Evolutionary conservation across 2,113 vertebrate species (phyloP), one percentile per base, ranked within the genome.

Genomic region (Stigmatopora argus): DNA sequence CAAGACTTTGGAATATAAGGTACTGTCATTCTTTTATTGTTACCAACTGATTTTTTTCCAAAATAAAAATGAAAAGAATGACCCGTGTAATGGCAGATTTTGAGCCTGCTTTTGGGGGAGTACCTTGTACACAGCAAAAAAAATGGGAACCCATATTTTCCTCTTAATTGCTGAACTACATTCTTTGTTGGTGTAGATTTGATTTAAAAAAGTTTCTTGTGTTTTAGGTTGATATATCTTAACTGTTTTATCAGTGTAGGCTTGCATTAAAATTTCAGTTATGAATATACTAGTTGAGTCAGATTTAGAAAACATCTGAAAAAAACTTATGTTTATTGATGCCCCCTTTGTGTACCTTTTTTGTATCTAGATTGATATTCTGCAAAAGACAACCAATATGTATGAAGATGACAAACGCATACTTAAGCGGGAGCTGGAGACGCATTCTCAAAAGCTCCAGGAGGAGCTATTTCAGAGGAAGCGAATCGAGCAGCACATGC

Each of bases 1-100:
- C 17, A 97, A 95, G 84, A 98, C 94, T 3, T 80, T 99, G 77
- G 96, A 99, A 64, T 96, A 95, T 72, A 98, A 99, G 94, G 97
- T 98, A n/a, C 18, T 3, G 18, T 45, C n/a, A 41, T 41, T 53
- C 18, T 23, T 49, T 8, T 7, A 7, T 41, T 41, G 38, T 41
- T 41, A 8, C 38, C 38, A 3, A 41, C 38, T 41, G 38, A 7
- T 41, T 41, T 41, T 41, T 10, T 8, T 41, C 7, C 38, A 41
- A 41, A 41, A 41, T 8, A 41, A 41, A 41, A 41, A 41, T 4
- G 26, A 31, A 31, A 31, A 31, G 2, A 31, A 31, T 31, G 1
- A 31, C 26, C 26, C 26, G 26, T 31, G 26, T 31, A 31, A 31
- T 31, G 26, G 26, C 3, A 31, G 26, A 31, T 31, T 31, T 31